Evolutionary conservation across 2,797 vertebrate genomes (phyloP).

Genomic region (Lateolabrax maculatus): DNA sequence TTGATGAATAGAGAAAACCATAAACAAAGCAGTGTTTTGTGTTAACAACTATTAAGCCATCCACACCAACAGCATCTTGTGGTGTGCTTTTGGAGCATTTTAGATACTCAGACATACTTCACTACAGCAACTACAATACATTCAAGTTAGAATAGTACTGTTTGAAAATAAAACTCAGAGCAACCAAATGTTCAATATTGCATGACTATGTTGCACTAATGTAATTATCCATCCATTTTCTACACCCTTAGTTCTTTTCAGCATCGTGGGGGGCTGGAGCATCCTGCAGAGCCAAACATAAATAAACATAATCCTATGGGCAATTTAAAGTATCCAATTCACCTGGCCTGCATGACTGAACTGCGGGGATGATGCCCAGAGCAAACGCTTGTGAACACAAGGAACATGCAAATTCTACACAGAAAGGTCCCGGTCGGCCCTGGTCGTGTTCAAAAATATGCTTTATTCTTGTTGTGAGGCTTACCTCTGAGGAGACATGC

Average conservation of each 20-base stretch:
- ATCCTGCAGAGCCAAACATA: slow-evolving; percentile 45
- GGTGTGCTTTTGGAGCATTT: not conserved
- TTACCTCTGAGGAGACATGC: slow-evolving; percentile 28
- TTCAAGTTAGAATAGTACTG: slow-evolving; percentile 10
- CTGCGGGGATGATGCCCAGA: slow-evolving; percentile 29
- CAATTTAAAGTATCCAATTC: slow-evolving; percentile 53
- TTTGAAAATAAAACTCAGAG: slow-evolving; percentile 21
- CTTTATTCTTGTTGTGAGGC: slow-evolving; percentile 42
- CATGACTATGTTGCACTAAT: slow-evolving; percentile 34
- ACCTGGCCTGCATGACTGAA: slow-evolving; percentile 57
- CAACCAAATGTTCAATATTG: slow-evolving; percentile 44
- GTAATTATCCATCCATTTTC: slow-evolving; percentile 48
- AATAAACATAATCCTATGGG: slow-evolving; percentile 53
- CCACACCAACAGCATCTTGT: not conserved
- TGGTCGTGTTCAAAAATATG: slow-evolving; percentile 30
- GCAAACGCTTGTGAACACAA: slow-evolving; percentile 25
- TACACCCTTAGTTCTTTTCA: slow-evolving; percentile 9
- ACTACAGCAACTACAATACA: not conserved
- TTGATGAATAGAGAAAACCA: slow-evolving; percentile 24
- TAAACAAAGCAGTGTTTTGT: slow-evolving; percentile 7
- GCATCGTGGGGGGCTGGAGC: slow-evolving; percentile 7
- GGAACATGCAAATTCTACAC: slow-evolving; percentile 44
- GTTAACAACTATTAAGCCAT: slow-evolving; percentile 10
- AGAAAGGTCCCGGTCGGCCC: slow-evolving; percentile 23
- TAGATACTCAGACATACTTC: not conserved